A percentile compares a stretch with the other conserved stretches of the same genome.
These are phyloP conservation scores for Psilopsiagon aymara DNA, from an alignment of 2,113 vertebrate species.

Conservation along the genomic window DNA sequence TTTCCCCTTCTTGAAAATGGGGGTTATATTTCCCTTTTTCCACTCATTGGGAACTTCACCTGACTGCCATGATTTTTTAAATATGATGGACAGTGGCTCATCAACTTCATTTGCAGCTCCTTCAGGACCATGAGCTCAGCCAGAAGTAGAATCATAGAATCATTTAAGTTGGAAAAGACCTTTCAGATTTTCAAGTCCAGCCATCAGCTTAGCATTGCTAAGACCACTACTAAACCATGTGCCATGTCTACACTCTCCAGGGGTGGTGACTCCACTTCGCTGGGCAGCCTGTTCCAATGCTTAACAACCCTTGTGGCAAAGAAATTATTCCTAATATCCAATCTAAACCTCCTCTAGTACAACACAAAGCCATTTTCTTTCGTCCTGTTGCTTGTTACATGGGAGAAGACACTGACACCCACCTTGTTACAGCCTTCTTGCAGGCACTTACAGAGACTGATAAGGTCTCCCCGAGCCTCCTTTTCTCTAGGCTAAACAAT, in stretches of 20 bases:
- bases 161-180: background rate
- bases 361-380: background rate
- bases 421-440: background rate
- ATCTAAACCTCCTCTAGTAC: background rate
- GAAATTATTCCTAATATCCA: background rate
- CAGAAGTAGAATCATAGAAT: background rate
- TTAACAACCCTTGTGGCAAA: background rate
- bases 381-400: background rate
- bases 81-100: too few relatives aligned
- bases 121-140: too few relatives aligned
- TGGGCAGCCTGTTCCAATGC: background rate
- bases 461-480: background rate
- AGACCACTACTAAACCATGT: background rate
- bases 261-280: background rate
- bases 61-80: too few relatives aligned
- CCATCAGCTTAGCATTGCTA: background rate
- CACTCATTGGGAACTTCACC: too few relatives aligned
- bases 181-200: background rate
- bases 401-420: background rate
- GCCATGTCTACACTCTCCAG: background rate
- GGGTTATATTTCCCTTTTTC: too few relatives aligned
- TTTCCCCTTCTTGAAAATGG: too few relatives aligned
- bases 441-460: background rate
- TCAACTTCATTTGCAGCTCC: too few relatives aligned
- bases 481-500: background rate